phyloP scores from a whole-genome alignment of 2,797 vertebrate genomes.

The Semotilus atromaculatus region DNA sequence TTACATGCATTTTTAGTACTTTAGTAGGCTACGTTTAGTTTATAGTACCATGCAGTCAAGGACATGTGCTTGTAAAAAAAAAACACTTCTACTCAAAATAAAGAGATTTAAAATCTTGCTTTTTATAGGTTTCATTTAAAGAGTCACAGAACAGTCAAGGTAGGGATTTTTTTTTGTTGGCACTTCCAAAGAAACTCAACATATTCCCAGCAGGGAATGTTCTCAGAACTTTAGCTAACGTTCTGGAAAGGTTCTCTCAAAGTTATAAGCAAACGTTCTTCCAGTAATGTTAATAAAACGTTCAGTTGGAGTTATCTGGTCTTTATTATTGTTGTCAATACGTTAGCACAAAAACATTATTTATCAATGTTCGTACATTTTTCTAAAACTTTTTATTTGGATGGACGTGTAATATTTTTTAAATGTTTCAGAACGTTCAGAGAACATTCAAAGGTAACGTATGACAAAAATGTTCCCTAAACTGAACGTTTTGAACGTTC shows the following conservation, averaged over 20 bases:
- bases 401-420: not conserved
- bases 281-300: not conserved
- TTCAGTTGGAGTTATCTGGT: not conserved
- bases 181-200: not conserved
- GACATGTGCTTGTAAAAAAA: not conserved
- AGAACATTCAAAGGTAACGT: not conserved
- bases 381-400: not conserved
- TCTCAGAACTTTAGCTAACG: not conserved
- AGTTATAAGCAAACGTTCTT: not conserved
- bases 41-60: not conserved
- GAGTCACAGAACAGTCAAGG: not conserved
- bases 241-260: not conserved
- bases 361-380: not conserved
- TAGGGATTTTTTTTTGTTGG: not conserved
- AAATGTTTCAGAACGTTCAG: not conserved
- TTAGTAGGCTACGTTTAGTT: not conserved
- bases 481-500: not conserved
- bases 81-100: not conserved
- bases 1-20: slow-evolving; percentile 11
- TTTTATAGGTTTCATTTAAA: not conserved
- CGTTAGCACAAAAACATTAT: not conserved
- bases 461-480: not conserved
- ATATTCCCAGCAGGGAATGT: not conserved
- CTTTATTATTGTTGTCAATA: not conserved
- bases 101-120: not conserved